phyloP scores from a whole-genome alignment of 1,140 invertebrate species.

The Drosophila lini region DNA sequence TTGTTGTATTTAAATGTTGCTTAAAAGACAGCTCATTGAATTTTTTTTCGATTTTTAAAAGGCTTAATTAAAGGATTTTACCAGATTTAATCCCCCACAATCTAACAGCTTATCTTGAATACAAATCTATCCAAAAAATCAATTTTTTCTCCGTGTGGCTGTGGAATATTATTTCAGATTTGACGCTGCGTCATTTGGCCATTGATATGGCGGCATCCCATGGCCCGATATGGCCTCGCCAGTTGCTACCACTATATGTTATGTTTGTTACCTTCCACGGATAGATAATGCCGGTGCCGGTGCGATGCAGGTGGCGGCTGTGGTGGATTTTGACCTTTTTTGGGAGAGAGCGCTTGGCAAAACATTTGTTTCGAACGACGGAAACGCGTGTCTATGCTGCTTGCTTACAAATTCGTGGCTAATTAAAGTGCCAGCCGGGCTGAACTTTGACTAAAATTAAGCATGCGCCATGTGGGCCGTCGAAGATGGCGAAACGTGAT shows the following conservation, averaged over 20 bases:
- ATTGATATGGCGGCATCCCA: conserved; percentile 71
- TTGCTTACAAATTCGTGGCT: conserved; percentile 69
- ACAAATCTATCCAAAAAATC: not conserved
- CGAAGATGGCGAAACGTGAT: conserved; percentile 41
- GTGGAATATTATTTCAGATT: conserved; percentile 48
- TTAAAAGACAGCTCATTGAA: conserved; percentile 47
- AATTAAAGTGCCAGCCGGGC: conserved; percentile 28
- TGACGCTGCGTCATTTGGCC: conserved; percentile 75
- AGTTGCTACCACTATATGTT: conserved; percentile 25
- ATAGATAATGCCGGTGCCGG: conserved; percentile 20
- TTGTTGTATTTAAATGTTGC: conserved; percentile 5
- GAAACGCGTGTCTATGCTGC: conserved; percentile 68
- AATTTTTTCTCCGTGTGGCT: conserved; percentile 10
- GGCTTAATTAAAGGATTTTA: not conserved
- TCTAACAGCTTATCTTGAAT: not conserved
- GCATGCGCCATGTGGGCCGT: conserved; percentile 45
- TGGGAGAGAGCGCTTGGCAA: conserved; percentile 66
- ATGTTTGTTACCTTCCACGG: conserved; percentile 22
- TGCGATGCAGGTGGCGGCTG: conserved; percentile 62
- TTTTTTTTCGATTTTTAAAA: not conserved
- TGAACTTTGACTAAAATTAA: conserved; percentile 60
- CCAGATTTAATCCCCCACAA: not conserved
- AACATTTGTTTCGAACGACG: conserved; percentile 76
- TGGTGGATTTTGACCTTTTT: conserved; percentile 66
- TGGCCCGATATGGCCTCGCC: conserved; percentile 56